phyloP scores from a whole-genome alignment of 2,797 vertebrate species.

The Echeneis naucrates region DNA sequence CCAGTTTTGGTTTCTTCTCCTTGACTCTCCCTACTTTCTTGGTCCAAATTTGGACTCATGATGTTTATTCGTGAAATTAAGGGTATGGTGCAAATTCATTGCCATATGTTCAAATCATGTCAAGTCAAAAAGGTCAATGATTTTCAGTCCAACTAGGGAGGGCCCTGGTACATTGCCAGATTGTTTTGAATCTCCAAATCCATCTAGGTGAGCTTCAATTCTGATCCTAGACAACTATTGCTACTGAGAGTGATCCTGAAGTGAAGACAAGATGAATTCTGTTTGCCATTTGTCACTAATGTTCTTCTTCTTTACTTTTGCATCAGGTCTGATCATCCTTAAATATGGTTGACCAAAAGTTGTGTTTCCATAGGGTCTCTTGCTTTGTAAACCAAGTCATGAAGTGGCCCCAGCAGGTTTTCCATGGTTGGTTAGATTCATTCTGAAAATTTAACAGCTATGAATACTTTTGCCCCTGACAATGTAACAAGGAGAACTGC shows the following conservation, averaged over 20 bases:
- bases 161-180: not conserved
- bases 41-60: slow-evolving; percentile 38
- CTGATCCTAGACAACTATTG: slow-evolving; percentile 5
- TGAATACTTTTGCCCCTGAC: not conserved
- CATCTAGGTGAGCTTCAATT: not conserved
- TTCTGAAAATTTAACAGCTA: not conserved
- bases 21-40: slow-evolving; percentile 21
- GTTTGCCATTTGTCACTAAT: not conserved
- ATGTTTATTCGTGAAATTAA: slow-evolving; percentile 10
- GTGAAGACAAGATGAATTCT: slow-evolving; percentile 3
- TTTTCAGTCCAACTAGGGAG: slow-evolving; percentile 3
- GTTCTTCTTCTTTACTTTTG: slow-evolving; percentile 2
- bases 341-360: not conserved
- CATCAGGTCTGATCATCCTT: not conserved
- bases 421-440: not conserved
- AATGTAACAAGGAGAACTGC: not conserved
- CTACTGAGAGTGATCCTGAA: slow-evolving; percentile 6
- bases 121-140: not conserved
- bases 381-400: not conserved
- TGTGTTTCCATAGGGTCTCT: not conserved
- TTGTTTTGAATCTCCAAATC: not conserved
- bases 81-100: not conserved
- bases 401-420: slow-evolving; percentile 1
- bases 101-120: not conserved
- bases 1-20: slow-evolving; percentile 56